Conservation (phyloP, 2,797 vertebrate species). For the Ataeniobius toweri region DNA sequence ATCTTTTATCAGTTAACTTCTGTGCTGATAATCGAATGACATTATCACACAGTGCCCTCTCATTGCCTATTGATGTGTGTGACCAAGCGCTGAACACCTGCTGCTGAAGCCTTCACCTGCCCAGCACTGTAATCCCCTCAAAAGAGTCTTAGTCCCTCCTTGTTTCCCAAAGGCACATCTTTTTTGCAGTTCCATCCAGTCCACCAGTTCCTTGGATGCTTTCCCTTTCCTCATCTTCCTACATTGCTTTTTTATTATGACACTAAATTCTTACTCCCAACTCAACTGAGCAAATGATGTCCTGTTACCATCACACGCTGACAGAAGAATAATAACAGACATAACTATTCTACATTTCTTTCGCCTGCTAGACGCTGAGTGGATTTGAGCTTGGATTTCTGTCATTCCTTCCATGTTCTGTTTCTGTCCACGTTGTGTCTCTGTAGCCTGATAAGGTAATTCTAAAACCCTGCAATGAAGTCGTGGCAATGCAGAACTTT, state of each 20-base stretch:
- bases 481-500: conserved; percentile 16
- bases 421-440: conserved; percentile 25
- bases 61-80: neutral
- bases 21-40: neutral
- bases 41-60: neutral
- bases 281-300: conserved; percentile 41
- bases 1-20: neutral
- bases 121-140: conserved; percentile 2
- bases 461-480: neutral
- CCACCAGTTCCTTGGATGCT: neutral
- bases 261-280: conserved; percentile 36
- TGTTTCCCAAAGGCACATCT: neutral
- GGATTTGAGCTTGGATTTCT: conserved; percentile 39
- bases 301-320: conserved; percentile 39
- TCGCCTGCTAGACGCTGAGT: neutral
- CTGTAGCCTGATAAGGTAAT: conserved; percentile 56
- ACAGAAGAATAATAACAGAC: conserved; percentile 42
- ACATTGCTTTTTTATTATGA: conserved; percentile 27
- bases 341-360: conserved; percentile 5
- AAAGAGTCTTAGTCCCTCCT: neutral
- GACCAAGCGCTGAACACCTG: conserved; percentile 33
- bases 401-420: conserved; percentile 41
- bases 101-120: conserved; percentile 42
- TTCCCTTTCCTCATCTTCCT: neutral
- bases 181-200: neutral